Percentiles rank a stretch among this genome's conserved stretches.
These are phyloP conservation scores for Daboia siamensis DNA, from an alignment of 2,113 vertebrate species.

Conservation along the genomic window DNA sequence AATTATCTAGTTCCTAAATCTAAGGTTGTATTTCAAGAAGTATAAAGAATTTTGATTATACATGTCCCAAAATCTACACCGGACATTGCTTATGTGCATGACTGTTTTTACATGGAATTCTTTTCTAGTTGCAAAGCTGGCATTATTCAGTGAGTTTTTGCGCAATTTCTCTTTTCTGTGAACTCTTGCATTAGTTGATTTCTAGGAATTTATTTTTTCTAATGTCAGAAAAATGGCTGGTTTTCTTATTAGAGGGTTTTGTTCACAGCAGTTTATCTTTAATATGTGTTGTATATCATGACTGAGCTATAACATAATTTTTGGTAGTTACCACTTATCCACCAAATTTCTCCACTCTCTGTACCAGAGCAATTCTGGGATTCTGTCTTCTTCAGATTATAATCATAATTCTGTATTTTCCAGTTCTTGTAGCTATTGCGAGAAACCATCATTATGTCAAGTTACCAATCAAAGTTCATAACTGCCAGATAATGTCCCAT, in stretches of 20 bases:
- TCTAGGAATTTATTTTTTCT: not conserved
- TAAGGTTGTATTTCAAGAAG: not conserved
- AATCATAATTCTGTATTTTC: not conserved
- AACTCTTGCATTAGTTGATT: not conserved
- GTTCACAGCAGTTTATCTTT: not conserved
- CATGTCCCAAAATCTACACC: not conserved
- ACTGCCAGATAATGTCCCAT: not conserved
- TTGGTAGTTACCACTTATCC: not conserved
- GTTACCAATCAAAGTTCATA: not conserved
- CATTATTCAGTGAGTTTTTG: not conserved
- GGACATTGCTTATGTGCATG: not conserved
- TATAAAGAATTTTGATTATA: not conserved
- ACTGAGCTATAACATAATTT: not conserved
- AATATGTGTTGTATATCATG: not conserved
- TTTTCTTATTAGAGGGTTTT: not conserved
- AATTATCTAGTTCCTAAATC: not conserved
- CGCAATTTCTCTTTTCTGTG: not conserved
- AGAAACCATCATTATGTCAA: not conserved
- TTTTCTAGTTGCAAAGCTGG: not conserved
- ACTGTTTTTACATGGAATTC: not conserved
- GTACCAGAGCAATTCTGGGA: not conserved
- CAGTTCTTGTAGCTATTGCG: not conserved
- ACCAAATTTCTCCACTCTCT: not conserved
- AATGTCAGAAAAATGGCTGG: not conserved
- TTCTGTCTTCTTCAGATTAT: not conserved